phyloP scores from a whole-genome alignment of 1,140 invertebrate species.

The Spodoptera litura region DNA sequence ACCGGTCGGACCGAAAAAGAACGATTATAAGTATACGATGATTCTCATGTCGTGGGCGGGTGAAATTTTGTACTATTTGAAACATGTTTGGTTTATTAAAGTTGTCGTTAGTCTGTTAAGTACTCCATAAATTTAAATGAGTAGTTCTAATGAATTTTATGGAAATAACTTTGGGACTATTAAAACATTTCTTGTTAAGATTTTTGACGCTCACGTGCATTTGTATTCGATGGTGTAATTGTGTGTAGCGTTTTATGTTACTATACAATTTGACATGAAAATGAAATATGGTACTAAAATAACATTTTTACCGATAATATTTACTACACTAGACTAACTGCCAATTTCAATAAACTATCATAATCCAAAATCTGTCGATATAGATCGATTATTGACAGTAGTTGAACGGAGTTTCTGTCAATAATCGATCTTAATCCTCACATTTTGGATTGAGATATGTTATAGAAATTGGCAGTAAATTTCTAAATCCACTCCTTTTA shows the following conservation, averaged over 20 bases:
- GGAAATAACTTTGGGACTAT: conserved; percentile 10
- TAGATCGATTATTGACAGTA: no score
- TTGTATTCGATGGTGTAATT: conserved; percentile 1
- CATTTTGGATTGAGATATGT: no score
- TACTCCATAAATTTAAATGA: conserved; percentile 45
- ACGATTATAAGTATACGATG: conserved; percentile 51
- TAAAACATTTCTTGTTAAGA: conserved; percentile 31
- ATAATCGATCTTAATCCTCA: no score
- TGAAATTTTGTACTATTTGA: conserved; percentile 58
- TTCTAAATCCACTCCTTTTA: no score
- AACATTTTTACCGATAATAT: no score
- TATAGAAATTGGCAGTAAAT: no score
- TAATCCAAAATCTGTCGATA: no score
- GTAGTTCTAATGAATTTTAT: conserved; percentile 36
- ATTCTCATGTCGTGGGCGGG: conserved; percentile 62
- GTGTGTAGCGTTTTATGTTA: neutral
- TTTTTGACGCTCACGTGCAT: conserved; percentile 13
- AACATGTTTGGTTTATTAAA: conserved; percentile 49
- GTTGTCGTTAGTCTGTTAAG: conserved; percentile 38
- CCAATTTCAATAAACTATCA: no score
- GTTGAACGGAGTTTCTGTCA: no score
- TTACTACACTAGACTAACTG: no score
- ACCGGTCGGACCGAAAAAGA: conserved; percentile 69
- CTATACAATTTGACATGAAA: neutral
- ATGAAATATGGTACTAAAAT: no score